These are phyloP conservation scores for Diplazon laetatorius DNA, from an alignment of 2,888 invertebrate species.

Conservation along the genomic window DNA sequence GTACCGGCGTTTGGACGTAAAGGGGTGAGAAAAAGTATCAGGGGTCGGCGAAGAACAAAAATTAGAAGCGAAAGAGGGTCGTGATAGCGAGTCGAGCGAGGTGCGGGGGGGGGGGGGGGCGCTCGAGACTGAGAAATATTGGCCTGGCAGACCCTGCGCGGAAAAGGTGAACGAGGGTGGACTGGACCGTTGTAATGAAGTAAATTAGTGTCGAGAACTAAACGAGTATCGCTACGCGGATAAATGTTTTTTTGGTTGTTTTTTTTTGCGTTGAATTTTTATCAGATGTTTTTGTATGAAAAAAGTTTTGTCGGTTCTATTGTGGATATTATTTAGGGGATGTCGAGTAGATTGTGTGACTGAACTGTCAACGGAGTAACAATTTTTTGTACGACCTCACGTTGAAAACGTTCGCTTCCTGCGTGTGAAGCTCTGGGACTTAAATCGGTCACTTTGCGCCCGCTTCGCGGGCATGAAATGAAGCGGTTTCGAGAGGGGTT, in stretches of 20 bases:
- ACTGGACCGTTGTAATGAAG: conserved; percentile 52
- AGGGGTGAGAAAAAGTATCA: conserved; percentile 76
- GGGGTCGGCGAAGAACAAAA: conserved; percentile 71
- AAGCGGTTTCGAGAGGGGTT: no score
- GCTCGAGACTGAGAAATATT: conserved; percentile 61
- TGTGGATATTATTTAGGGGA: not conserved
- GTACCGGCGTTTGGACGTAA: conserved; percentile 58
- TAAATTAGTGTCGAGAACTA: conserved; percentile 64
- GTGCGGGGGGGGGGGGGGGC: conserved; percentile 27
- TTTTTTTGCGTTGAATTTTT: no score
- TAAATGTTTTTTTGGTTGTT: no score
- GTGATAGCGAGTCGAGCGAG: conserved; percentile 46
- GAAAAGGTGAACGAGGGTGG: conserved; percentile 57
- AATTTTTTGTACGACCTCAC: not conserved
- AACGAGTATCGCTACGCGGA: conserved; percentile 55
- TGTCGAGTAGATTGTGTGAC: not conserved
- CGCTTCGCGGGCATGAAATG: no score
- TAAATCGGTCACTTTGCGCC: no score
- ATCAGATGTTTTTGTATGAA: conserved; percentile 44
- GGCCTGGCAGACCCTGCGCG: conserved; percentile 45
- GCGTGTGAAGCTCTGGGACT: no score
- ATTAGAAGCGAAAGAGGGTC: conserved; percentile 70
- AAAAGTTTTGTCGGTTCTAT: conserved; percentile 11
- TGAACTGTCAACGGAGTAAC: not conserved
- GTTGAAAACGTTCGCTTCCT: no score